Evolutionary conservation across 2,797 vertebrate species (phyloP).

Genomic region (Sorex maritimensis): DNA sequence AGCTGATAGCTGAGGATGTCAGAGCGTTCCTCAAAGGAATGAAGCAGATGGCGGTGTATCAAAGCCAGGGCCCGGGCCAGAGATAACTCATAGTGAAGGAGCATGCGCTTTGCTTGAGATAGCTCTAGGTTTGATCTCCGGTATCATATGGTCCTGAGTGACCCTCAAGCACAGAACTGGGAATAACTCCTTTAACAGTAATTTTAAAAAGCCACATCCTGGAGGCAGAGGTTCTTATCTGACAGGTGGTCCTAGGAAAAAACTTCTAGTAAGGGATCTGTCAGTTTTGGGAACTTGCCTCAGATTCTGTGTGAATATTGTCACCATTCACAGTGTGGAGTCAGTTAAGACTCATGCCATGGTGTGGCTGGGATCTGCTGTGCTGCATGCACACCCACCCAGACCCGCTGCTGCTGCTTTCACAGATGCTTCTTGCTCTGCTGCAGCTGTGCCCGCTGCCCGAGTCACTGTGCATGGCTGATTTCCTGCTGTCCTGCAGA

Average conservation of each 20-base stretch:
- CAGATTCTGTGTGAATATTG: too few species aligned
- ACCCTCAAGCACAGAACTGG: too few species aligned
- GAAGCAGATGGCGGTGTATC: not conserved
- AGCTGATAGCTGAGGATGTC: not conserved
- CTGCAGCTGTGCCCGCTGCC: too few species aligned
- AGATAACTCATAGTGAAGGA: too few species aligned
- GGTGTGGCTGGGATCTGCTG: not conserved
- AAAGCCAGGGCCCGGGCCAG: not conserved
- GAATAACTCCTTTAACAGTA: too few species aligned
- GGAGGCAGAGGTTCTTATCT: not conserved
- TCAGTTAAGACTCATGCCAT: not conserved
- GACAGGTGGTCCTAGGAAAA: not conserved
- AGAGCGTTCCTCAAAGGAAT: not conserved
- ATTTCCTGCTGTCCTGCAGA: not conserved
- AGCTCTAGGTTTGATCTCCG: too few species aligned
- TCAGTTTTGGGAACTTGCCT: too few species aligned
- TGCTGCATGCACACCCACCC: too few species aligned
- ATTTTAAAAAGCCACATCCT: too few species aligned
- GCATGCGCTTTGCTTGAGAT: too few species aligned
- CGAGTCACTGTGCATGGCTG: not conserved
- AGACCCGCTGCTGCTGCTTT: not conserved
- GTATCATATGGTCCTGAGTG: too few species aligned
- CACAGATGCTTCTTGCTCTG: not conserved
- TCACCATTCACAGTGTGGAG: not conserved
- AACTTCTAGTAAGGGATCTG: too few species aligned